Evolutionary conservation across 1,140 invertebrate genomes (phyloP).

Genomic region (Hylyphantes graminicola): DNA sequence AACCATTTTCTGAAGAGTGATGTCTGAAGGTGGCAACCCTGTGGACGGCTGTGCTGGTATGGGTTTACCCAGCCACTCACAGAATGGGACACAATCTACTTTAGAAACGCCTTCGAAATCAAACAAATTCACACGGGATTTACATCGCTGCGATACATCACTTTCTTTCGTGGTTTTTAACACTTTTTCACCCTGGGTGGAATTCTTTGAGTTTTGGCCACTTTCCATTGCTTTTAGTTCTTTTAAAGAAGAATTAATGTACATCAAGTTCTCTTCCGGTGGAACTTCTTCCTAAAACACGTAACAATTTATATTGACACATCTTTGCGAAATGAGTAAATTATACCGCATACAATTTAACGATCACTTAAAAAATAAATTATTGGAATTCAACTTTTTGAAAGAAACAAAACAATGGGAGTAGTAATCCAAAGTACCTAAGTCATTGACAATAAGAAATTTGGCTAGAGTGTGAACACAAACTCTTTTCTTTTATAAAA

Average conservation of each 20-base stretch:
- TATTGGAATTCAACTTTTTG: no score
- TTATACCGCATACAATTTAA: neutral
- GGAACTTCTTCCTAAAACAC: slow-evolving; percentile 39
- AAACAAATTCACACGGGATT: slow-evolving; percentile 7
- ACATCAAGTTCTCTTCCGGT: slow-evolving; percentile 33
- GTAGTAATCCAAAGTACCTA: no score
- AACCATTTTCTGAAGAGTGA: slow-evolving; percentile 45
- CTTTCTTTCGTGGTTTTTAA: neutral
- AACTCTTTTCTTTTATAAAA: no score
- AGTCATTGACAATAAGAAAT: no score
- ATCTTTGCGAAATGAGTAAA: neutral
- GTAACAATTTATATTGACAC: neutral
- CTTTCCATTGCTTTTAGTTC: neutral
- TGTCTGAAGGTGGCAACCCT: neutral
- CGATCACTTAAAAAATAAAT: no score
- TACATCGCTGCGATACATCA: slow-evolving; percentile 6
- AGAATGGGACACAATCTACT: neutral
- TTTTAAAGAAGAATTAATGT: slow-evolving; percentile 40
- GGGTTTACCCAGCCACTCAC: neutral
- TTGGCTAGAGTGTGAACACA: no score
- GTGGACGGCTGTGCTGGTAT: neutral
- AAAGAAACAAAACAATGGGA: no score
- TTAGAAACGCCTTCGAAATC: neutral
- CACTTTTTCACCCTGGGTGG: neutral
- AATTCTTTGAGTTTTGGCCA: no score